A percentile compares a stretch with the other conserved stretches of the same genome.
Evolutionary conservation across 2,113 vertebrate species (phyloP).

Genomic region (Oceanites oceanicus): DNA sequence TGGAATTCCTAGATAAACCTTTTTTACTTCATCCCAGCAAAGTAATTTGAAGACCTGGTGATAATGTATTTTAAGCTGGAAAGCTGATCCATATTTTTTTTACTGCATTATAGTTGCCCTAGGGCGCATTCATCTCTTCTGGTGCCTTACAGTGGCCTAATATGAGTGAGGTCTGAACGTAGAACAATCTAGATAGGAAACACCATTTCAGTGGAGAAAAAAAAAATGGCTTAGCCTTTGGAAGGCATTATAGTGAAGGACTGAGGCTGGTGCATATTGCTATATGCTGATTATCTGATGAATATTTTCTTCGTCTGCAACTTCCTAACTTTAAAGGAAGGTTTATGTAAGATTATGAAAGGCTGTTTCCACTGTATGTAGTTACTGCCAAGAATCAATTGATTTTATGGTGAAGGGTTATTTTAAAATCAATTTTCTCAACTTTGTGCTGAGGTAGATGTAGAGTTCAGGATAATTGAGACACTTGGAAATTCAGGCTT

Average conservation of each 20-base stretch:
- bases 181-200: neutral
- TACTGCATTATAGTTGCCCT: neutral
- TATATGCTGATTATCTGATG: neutral
- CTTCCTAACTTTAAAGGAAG: neutral
- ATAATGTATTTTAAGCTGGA: neutral
- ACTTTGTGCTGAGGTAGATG: neutral
- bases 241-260: neutral
- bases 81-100: neutral
- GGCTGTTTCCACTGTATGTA: neutral
- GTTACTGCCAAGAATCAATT: neutral
- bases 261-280: neutral
- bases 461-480: neutral
- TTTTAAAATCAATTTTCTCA: conserved; percentile 17
- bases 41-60: neutral
- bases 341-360: neutral
- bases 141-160: neutral
- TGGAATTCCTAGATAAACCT: neutral
- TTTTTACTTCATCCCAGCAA: neutral
- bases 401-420: neutral
- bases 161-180: neutral
- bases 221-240: neutral
- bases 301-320: neutral
- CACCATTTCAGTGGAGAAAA: neutral
- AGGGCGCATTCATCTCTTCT: neutral
- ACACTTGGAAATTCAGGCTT: neutral